phyloP scores from a whole-genome alignment of 2,888 invertebrate genomes.

The Pantelozetes paolii region DNA sequence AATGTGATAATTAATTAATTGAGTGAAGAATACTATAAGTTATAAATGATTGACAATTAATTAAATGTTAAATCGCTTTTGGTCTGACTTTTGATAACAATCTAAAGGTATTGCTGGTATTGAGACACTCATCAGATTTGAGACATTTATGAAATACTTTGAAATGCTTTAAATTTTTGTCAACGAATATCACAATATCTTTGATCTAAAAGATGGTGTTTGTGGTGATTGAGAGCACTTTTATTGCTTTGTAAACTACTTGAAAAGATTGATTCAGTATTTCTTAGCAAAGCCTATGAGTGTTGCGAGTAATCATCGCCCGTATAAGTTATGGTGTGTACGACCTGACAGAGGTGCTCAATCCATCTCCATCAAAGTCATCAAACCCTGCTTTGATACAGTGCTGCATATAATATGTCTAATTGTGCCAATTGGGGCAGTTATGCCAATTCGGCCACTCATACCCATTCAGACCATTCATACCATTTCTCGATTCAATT shows the following conservation, averaged over 20 bases:
- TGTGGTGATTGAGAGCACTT: slow-evolving; percentile 35
- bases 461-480: not conserved
- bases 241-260: slow-evolving; percentile 33
- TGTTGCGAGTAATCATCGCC: slow-evolving; percentile 33
- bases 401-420: slow-evolving; percentile 21
- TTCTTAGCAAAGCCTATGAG: not conserved
- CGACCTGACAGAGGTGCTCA: slow-evolving; percentile 30
- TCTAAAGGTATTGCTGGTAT: not conserved
- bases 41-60: not conserved
- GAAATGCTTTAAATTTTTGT: slow-evolving; percentile 8
- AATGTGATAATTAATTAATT: not conserved
- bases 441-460: no score
- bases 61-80: not conserved
- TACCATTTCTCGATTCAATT: slow-evolving; percentile 16
- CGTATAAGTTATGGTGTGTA: slow-evolving; percentile 30
- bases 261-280: slow-evolving; percentile 31
- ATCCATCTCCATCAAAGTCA: slow-evolving; percentile 36
- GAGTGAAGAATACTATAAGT: not conserved
- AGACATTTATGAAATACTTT: slow-evolving; percentile 1
- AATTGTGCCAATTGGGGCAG: slow-evolving; percentile 12
- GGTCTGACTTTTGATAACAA: not conserved
- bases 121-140: not conserved
- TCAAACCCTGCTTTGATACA: slow-evolving; percentile 17
- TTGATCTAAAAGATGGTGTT: slow-evolving; percentile 22
- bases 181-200: slow-evolving; percentile 21